These are phyloP conservation scores for Lycia hirtaria DNA, from an alignment of 2,888 invertebrate species.

Conservation along the genomic window DNA sequence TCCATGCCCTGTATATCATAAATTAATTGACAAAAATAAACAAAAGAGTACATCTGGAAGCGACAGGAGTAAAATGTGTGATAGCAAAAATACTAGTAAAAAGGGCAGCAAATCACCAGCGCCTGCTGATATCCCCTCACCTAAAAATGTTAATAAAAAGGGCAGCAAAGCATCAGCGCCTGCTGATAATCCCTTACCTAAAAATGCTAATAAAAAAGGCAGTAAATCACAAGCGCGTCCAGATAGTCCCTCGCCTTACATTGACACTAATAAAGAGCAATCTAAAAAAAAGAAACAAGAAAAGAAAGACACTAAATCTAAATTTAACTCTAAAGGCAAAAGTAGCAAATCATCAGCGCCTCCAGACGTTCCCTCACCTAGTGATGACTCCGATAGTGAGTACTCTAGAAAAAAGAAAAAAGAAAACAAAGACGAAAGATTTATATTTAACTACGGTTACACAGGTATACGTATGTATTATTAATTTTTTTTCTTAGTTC, in stretches of 20 bases:
- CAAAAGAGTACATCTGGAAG: conserved; percentile 61
- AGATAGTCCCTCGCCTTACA: no score
- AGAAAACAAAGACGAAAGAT: conserved; percentile 65
- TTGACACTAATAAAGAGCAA: conserved; percentile 48
- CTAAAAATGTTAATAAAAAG: conserved; percentile 49
- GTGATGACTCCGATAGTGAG: conserved; percentile 65
- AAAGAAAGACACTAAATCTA: no score
- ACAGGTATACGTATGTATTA: conserved; percentile 81
- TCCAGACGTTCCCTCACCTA: neutral
- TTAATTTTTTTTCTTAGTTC: conserved; percentile 35
- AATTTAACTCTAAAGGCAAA: no score
- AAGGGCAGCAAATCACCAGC: conserved; percentile 46
- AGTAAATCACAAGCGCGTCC: conserved; percentile 47
- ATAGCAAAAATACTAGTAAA: conserved; percentile 51
- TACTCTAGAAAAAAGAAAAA: conserved; percentile 58
- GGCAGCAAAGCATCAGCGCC: conserved; percentile 46
- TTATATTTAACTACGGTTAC: conserved; percentile 79
- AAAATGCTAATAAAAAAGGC: conserved; percentile 47
- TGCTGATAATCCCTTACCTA: no score
- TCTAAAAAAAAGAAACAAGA: no score
- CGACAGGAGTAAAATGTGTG: conserved; percentile 57
- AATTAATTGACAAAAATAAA: conserved; percentile 64
- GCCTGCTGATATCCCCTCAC: conserved; percentile 45
- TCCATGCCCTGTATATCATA: conserved; percentile 76
- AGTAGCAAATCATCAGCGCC: conserved; percentile 46